Conservation (phyloP, 2,797 vertebrate species). For the Melopsittacus undulatus region DNA sequence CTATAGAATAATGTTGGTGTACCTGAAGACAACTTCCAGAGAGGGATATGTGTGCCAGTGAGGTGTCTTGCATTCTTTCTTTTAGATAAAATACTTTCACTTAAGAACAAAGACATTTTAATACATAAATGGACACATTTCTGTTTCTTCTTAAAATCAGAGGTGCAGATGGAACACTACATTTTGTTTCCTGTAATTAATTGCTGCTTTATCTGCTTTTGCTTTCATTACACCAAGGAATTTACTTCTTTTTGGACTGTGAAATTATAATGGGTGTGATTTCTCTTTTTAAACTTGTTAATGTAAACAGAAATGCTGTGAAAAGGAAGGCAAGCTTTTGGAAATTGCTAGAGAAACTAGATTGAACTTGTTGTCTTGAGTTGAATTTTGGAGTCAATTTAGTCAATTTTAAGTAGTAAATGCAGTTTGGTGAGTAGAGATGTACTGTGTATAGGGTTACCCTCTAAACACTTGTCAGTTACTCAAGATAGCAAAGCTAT, state of each 20-base stretch:
- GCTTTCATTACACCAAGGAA: not conserved
- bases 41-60: not conserved
- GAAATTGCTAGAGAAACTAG: not conserved
- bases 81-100: not conserved
- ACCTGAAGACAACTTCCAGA: not conserved
- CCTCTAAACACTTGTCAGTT: not conserved
- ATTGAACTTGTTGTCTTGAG: not conserved
- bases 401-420: not conserved
- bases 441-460: not conserved
- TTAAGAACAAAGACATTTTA: not conserved
- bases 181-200: not conserved
- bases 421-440: not conserved
- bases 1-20: not conserved
- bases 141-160: not conserved
- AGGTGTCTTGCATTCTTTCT: not conserved
- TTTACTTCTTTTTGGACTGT: not conserved
- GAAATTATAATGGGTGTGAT: not conserved
- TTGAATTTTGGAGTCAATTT: not conserved
- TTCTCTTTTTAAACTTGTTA: not conserved
- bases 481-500: not conserved
- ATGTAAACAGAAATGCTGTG: not conserved
- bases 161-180: slow-evolving; percentile 8
- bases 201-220: not conserved
- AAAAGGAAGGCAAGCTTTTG: not conserved
- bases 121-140: not conserved